Evolutionary conservation across 1,140 invertebrate species (phyloP), one percentile per base, ranked within the genome.

Genomic region (Nephotettix cincticeps): DNA sequence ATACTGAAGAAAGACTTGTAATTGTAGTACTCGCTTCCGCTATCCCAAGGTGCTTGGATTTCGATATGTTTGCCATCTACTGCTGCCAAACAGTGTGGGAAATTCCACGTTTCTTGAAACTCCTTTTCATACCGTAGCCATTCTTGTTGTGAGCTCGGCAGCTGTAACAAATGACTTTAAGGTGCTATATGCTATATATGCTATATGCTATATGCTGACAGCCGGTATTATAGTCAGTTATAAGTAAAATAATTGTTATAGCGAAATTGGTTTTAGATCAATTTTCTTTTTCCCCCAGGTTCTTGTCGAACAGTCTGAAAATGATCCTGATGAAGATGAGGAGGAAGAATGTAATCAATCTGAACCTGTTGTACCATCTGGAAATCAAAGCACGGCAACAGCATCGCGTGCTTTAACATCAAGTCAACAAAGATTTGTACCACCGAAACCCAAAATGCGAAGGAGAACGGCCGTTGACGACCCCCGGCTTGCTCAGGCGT

Each of bases 1-100:
- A 63, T 63, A 63, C 58, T 63, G 19, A 63, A 63, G 29, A 29
- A 63, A 28, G 21, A 9, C 27, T 63, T 63, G 19, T 63, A 63
- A 63, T 63, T 63, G 29, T 27, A 63, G 19, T 27, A 63, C 27
- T 63, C 58, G 29, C 21, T 63, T 4, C 58, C 58, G 11, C 21
- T 27, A 19, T 63, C 29, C 58, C 21, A 27, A 9, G 58, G 58
- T 27, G 58, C 21, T 63, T 63, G 58, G 9, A 63, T 9, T 9
- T 27, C 4, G 27, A 29, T 27, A 4, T 28, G 13, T 6, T 23
- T 28, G 11, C 9, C 11, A 6, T 6, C 21, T 4, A 11, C 29
- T 17, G 36, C 36, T 6, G 6, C 36, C 19, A 63, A 9, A 4
- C 3, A 11, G 27, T 63, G 58, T 27, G 58, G 58, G 11, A 63